Evolutionary conservation across 2,113 vertebrate genomes (phyloP), one percentile per base, ranked within the genome.

Genomic region (Hucho hucho): DNA sequence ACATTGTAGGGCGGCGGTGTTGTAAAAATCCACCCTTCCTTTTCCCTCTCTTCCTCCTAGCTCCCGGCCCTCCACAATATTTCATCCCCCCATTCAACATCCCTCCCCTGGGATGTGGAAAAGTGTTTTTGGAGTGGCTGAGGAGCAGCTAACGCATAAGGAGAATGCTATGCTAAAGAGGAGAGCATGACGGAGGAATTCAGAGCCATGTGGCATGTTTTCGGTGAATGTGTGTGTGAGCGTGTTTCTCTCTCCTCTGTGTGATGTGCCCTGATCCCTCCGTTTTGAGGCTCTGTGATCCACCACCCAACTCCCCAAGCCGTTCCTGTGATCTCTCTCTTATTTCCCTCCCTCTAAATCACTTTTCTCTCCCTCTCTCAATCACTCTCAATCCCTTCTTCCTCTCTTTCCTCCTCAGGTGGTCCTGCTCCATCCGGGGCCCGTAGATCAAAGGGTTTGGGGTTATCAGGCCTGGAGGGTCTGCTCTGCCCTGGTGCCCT

Each of bases 401-500:
- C 79, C 32, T 83, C 84, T 79, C 76, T 72, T 72, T 75, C 79
- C 79, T 80, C 75, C 81, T 79, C 72, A 80, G 69, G 79, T 64
- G 69, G 79, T 64, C 73, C 69, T 18, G 73, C 83, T 81, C 82
- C 74, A 49, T 64, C 72, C 70, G 64, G 46, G 70, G 64, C 64
- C 69, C 67, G 71, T 76, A 77, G 75, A 87, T 87, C 86, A 84
- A 87, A 87, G 58, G n/a, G 80, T 32, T n/a, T 64, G 6, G 69
- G 24, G 78, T 84, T 87, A 84, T 85, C 83, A 78, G 24, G 65
- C 75, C 79, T 79, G 61, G 58, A 80, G 79, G 83, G 75, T 72
- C 67, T 76, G 75, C 37, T 32, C 78, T 53, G 13, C 3, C 16
- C 49, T 53, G 49, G 32, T 32, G 49, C 12, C 16, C 13, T 53